Evolutionary conservation across 1,140 invertebrate genomes (phyloP).

Genomic region (Diabrotica undecimpunctata): DNA sequence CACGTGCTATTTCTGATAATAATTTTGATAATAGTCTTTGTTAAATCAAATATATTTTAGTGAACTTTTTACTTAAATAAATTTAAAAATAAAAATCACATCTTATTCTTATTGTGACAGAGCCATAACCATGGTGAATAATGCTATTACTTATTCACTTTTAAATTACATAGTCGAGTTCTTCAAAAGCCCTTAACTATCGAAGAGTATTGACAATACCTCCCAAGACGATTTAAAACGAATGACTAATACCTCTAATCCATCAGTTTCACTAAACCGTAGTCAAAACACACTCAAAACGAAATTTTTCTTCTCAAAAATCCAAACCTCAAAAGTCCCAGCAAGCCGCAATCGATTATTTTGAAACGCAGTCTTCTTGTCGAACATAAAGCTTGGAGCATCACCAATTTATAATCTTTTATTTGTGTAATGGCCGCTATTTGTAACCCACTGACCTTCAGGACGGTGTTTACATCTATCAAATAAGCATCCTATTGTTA

Average conservation of each 20-base stretch:
- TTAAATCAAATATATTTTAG: too few species aligned
- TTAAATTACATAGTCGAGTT: too few species aligned
- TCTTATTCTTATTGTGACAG: too few species aligned
- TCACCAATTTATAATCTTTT: slow-evolving; percentile 28
- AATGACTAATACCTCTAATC: background rate
- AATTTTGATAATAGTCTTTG: too few species aligned
- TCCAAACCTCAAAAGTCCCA: background rate
- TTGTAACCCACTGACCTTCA: slow-evolving; percentile 23
- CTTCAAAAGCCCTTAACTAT: too few species aligned
- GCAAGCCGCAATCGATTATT: background rate
- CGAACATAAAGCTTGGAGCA: slow-evolving; percentile 19
- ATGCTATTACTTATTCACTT: too few species aligned
- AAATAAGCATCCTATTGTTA: background rate
- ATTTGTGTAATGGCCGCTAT: slow-evolving; percentile 25
- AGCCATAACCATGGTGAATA: too few species aligned
- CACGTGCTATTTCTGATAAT: too few species aligned
- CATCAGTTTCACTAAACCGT: background rate
- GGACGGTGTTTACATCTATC: background rate
- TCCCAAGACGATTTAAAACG: background rate
- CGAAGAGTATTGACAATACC: background rate
- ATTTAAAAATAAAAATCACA: too few species aligned
- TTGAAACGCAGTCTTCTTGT: background rate
- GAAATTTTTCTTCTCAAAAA: background rate
- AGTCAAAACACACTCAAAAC: background rate
- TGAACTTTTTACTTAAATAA: too few species aligned